Evolutionary conservation across 2,888 invertebrate species (phyloP).

Genomic region (Cephus pulcher): DNA sequence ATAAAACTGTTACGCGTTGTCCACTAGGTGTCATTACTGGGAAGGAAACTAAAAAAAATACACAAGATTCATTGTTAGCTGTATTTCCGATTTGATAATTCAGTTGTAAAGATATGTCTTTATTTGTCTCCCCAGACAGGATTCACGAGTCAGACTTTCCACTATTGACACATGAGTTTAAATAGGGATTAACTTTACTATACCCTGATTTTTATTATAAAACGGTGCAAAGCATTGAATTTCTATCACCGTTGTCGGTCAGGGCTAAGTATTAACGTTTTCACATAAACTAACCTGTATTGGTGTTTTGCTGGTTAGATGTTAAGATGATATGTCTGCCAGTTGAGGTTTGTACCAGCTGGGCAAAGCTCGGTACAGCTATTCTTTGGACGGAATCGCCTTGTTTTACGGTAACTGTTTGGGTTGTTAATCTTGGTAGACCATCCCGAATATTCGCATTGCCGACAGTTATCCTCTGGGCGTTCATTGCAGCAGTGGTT

Average conservation of each 20-base stretch:
- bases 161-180: constrained; percentile 33
- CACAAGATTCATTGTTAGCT: background rate
- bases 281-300: constrained; percentile 48
- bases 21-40: constrained; percentile 69
- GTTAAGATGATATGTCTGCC: constrained; percentile 78
- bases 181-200: constrained; percentile 30
- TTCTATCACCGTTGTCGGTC: constrained; percentile 34
- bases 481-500: constrained; percentile 52
- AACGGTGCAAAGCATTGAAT: constrained; percentile 24
- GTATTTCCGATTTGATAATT: background rate
- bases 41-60: constrained; percentile 50
- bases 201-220: constrained; percentile 28
- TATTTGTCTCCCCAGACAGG: constrained; percentile 37
- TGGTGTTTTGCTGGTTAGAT: constrained; percentile 65
- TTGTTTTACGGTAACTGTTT: constrained; percentile 61
- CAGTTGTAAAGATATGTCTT: constrained; percentile 1
- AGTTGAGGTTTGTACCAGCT: constrained; percentile 78
- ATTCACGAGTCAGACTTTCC: constrained; percentile 28
- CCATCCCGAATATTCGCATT: constrained; percentile 57
- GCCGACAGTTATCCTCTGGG: constrained; percentile 62
- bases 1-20: constrained; percentile 72
- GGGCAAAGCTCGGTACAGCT: constrained; percentile 69
- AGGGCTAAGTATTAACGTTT: constrained; percentile 19
- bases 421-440: constrained; percentile 55
- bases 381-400: constrained; percentile 64